Conservation (phyloP, 1,140 invertebrate genomes). For the Whitmania pigra region DNA sequence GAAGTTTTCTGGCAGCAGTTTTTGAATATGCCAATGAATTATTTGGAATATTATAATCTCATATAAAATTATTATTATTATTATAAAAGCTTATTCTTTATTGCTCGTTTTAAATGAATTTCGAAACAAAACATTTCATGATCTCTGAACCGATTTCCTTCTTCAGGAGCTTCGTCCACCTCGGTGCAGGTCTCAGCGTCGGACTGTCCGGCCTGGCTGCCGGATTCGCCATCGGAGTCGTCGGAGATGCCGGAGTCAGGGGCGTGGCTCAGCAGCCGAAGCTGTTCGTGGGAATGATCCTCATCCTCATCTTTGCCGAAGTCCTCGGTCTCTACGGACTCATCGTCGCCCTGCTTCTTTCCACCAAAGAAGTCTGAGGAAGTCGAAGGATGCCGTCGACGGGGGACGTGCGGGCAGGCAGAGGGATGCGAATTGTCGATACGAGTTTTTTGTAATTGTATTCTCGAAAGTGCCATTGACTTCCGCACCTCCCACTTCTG, state of each 20-base stretch:
- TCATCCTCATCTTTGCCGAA: conserved; percentile 99
- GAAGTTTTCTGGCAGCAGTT: neutral
- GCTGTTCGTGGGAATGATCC: conserved; percentile 98
- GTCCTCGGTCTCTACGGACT: conserved; percentile 98
- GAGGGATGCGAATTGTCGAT: too few relatives aligned
- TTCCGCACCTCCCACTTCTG: too few relatives aligned
- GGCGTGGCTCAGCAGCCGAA: conserved; percentile 96
- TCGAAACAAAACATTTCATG: neutral
- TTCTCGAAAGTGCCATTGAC: too few relatives aligned
- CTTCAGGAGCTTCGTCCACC: conserved; percentile 80
- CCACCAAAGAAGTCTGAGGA: conserved; percentile 55
- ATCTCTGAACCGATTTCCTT: conserved; percentile 10
- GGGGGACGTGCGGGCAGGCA: too few relatives aligned
- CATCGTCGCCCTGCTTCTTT: conserved; percentile 95
- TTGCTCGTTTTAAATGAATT: too few relatives aligned
- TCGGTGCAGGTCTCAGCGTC: conserved; percentile 90
- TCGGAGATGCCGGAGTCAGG: conserved; percentile 93
- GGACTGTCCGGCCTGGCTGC: conserved; percentile 93
- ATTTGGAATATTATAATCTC: too few relatives aligned
- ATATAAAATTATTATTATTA: too few relatives aligned
- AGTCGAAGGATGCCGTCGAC: too few relatives aligned
- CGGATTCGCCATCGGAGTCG: conserved; percentile 95
- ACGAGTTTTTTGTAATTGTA: too few relatives aligned
- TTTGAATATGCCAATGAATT: too few relatives aligned
- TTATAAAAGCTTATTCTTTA: too few relatives aligned